A percentile compares a stretch with the other conserved stretches of the same genome.
Conservation (phyloP, 2,113 vertebrate genomes). For the Prietella phreatophila region DNA sequence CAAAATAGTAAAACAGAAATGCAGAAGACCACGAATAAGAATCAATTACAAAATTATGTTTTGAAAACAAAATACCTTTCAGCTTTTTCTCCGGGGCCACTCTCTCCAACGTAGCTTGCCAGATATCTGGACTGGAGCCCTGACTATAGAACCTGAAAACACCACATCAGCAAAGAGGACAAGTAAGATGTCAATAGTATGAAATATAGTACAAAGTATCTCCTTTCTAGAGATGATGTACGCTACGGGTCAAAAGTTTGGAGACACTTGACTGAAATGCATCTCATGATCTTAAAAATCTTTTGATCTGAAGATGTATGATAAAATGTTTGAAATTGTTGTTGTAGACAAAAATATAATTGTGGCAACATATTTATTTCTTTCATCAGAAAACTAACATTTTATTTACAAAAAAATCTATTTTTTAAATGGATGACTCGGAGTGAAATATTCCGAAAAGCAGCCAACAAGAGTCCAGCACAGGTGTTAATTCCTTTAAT, state of each 20-base stretch:
- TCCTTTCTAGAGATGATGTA: background rate
- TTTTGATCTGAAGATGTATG: no score
- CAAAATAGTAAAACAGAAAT: background rate
- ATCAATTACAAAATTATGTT: background rate
- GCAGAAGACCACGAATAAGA: background rate
- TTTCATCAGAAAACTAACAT: no score
- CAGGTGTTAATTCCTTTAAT: no score
- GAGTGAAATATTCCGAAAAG: no score
- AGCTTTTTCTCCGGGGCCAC: constrained; percentile 32
- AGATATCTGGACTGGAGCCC: constrained; percentile 11
- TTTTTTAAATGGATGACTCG: no score
- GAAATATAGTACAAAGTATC: background rate
- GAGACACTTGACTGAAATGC: no score
- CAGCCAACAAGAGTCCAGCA: no score
- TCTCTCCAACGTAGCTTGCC: constrained; percentile 16
- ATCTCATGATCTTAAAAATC: no score
- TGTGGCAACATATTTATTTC: no score
- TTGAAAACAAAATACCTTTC: constrained; percentile 33
- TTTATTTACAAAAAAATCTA: no score
- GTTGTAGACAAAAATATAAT: no score
- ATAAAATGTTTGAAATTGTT: no score
- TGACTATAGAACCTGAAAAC: constrained; percentile 29
- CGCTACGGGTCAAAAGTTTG: background rate
- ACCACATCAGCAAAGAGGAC: background rate
- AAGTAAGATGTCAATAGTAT: background rate